Conservation (phyloP, 2,113 vertebrate genomes). For the Myodes glareolus region DNA sequence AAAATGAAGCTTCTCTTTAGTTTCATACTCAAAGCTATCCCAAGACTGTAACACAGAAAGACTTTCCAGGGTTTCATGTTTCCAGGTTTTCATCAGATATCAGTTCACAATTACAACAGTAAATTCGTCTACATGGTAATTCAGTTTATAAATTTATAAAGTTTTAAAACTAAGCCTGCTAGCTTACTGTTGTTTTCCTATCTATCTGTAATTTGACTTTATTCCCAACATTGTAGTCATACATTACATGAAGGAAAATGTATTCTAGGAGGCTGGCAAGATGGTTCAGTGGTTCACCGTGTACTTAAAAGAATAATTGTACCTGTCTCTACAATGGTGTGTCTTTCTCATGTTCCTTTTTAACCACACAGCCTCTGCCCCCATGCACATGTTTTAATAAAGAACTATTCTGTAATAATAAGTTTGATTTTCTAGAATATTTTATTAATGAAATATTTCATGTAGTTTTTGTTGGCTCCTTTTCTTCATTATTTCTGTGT, state of each 20-base stretch:
- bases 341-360: neutral
- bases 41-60: neutral
- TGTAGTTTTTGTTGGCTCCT: neutral
- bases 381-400: accelerated
- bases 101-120: neutral
- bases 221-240: neutral
- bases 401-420: neutral
- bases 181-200: neutral
- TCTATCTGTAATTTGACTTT: neutral
- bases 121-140: neutral
- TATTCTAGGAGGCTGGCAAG: neutral
- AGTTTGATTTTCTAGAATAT: neutral
- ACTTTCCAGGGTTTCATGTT: neutral
- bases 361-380: neutral
- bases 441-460: neutral
- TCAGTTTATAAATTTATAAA: neutral
- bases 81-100: neutral
- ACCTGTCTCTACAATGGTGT: neutral
- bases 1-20: neutral
- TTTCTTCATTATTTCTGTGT: neutral
- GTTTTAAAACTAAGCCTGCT: neutral
- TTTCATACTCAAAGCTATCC: neutral
- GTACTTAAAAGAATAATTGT: neutral
- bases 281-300: no score
- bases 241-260: neutral